A percentile compares a stretch with the other conserved stretches of the same genome.
Conservation (phyloP, 1,140 invertebrate species). For the Mamestra configurata region DNA sequence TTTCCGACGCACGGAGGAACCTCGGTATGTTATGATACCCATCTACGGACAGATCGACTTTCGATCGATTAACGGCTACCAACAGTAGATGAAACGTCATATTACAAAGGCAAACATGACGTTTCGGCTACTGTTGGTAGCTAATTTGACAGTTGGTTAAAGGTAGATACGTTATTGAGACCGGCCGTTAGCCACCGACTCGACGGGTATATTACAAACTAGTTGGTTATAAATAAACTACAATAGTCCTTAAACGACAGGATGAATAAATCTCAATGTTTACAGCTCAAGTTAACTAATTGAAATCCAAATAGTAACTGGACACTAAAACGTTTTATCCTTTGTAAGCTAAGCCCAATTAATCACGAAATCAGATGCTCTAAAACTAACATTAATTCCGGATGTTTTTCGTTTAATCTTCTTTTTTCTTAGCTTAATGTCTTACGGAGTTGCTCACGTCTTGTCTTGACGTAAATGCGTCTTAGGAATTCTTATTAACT, state of each 20-base stretch:
- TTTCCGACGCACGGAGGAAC: too few relatives aligned
- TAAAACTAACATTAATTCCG: conserved; percentile 48
- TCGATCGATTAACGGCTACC: too few relatives aligned
- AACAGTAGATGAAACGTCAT: too few relatives aligned
- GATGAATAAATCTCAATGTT: background rate
- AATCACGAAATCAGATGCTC: conserved; percentile 27
- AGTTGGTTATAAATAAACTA: background rate
- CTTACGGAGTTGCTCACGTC: conserved; percentile 75
- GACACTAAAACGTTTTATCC: conserved; percentile 11
- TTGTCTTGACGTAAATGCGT: conserved; percentile 80
- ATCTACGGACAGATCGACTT: too few relatives aligned
- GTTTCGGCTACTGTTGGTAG: too few relatives aligned
- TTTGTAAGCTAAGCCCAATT: conserved; percentile 15
- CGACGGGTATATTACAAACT: too few relatives aligned
- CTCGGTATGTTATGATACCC: too few relatives aligned
- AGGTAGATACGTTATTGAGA: too few relatives aligned
- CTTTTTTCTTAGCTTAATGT: conserved; percentile 78
- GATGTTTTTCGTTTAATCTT: conserved; percentile 71
- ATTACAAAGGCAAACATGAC: too few relatives aligned
- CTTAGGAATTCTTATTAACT: conserved; percentile 83
- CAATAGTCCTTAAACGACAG: background rate
- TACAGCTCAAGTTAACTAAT: conserved; percentile 2
- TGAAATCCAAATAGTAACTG: conserved; percentile 21
- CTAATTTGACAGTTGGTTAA: too few relatives aligned
- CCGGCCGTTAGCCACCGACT: too few relatives aligned